phyloP scores from a whole-genome alignment of 2,888 invertebrate species.

The Gisinianus flammeolus region DNA sequence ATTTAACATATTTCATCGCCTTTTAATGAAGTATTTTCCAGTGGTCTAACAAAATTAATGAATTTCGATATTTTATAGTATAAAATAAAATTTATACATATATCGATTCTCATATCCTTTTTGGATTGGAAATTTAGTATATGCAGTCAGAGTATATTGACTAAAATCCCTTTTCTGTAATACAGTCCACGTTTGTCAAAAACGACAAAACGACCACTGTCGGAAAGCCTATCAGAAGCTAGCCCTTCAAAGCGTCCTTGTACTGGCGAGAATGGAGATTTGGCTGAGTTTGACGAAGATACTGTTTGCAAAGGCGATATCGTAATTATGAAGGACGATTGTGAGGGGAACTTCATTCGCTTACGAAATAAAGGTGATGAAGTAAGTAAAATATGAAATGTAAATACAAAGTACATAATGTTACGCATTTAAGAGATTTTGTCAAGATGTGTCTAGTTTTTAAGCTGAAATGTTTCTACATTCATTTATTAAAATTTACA shows the following conservation, averaged over 20 bases:
- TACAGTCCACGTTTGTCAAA: constrained; percentile 69
- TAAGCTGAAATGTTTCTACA: no score
- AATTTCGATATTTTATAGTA: no score
- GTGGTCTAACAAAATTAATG: no score
- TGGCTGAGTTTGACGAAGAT: constrained; percentile 68
- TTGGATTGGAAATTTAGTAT: no score
- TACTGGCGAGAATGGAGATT: constrained; percentile 65
- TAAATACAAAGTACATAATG: no score
- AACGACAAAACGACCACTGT: constrained; percentile 62
- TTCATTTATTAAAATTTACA: no score
- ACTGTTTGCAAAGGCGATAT: constrained; percentile 72
- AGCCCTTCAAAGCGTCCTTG: constrained; percentile 61
- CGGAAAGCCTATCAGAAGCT: constrained; percentile 63
- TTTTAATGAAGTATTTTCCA: no score
- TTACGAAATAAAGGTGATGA: constrained; percentile 85
- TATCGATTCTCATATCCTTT: no score
- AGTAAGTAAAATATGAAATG: constrained; percentile 64
- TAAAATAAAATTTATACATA: no score
- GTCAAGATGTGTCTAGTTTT: not conserved
- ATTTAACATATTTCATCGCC: no score
- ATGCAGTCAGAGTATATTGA: no score
- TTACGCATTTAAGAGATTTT: not conserved
- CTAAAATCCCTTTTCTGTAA: no score
- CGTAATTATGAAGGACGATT: constrained; percentile 82
- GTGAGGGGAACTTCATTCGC: constrained; percentile 86